Conservation (phyloP, 2,113 vertebrate genomes). For the Hiodon alosoides region DNA sequence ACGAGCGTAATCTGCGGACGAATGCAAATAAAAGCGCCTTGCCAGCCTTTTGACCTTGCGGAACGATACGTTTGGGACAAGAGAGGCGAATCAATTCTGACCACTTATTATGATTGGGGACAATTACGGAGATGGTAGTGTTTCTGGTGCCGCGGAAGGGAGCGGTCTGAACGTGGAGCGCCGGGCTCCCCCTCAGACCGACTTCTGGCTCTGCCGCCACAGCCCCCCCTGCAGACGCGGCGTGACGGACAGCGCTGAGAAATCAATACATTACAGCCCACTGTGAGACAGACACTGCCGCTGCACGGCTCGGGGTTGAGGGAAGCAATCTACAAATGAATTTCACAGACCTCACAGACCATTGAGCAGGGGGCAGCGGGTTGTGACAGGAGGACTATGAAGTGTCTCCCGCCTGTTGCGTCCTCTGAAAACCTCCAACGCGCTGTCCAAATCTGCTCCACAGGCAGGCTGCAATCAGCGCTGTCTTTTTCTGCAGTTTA, state of each 20-base stretch:
- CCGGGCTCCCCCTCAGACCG: background rate
- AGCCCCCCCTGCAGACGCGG: background rate
- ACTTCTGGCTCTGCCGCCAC: background rate
- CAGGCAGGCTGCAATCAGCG: background rate
- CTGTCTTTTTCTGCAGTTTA: background rate
- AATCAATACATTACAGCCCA: background rate
- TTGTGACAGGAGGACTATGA: background rate
- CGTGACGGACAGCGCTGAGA: background rate
- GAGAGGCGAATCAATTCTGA: constrained; percentile 8
- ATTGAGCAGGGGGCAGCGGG: constrained; percentile 9
- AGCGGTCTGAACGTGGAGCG: background rate
- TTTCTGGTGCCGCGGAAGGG: background rate
- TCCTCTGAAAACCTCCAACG: background rate
- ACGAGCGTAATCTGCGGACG: background rate
- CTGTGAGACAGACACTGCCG: background rate
- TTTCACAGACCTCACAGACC: constrained; percentile 7
- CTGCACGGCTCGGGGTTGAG: background rate
- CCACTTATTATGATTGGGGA: constrained; percentile 16
- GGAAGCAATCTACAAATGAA: constrained; percentile 22
- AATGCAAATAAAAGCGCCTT: background rate
- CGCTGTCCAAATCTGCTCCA: background rate
- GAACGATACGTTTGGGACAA: background rate
- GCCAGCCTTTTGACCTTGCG: background rate
- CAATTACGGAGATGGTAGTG: background rate
- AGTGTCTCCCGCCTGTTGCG: background rate